phyloP scores from a whole-genome alignment of 1,140 invertebrate genomes.

The Pissodes strobi region DNA sequence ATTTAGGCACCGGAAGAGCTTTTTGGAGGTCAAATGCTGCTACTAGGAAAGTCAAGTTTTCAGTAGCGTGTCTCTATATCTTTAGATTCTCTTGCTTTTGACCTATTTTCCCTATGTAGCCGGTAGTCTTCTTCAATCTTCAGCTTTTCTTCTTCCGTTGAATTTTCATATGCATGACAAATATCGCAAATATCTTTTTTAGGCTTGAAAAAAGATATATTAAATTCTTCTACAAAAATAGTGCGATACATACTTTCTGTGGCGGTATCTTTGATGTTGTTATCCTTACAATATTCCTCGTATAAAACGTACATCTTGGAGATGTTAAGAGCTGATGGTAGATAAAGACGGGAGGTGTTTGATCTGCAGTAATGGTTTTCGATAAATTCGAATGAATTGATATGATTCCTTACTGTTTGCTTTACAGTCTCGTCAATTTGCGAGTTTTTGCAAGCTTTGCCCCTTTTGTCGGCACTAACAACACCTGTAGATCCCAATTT shows the following conservation, averaged over 20 bases:
- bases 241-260: too few relatives aligned
- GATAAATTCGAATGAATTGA: conserved; percentile 20
- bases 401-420: conserved; percentile 12
- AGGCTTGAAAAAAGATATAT: too few relatives aligned
- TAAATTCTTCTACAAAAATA: too few relatives aligned
- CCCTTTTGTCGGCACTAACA: conserved; percentile 18
- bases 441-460: conserved; percentile 21
- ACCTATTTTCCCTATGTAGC: neutral
- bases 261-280: too few relatives aligned
- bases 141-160: conserved; percentile 1
- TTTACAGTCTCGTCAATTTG: conserved; percentile 8
- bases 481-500: conserved; percentile 12
- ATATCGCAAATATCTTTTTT: conserved; percentile 24
- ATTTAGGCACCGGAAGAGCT: conserved; percentile 13
- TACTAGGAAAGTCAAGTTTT: neutral
- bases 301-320: too few relatives aligned
- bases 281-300: too few relatives aligned
- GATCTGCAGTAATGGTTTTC: too few relatives aligned
- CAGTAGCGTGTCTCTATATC: neutral
- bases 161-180: conserved; percentile 11
- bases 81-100: conserved; percentile 10
- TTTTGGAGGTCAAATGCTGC: conserved; percentile 20
- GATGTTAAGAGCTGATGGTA: too few relatives aligned
- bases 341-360: too few relatives aligned
- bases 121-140: neutral